A percentile compares a stretch with the other conserved stretches of the same genome.
phyloP scores from a whole-genome alignment of 1,140 invertebrate genomes.

The Drosophila sucinea region DNA sequence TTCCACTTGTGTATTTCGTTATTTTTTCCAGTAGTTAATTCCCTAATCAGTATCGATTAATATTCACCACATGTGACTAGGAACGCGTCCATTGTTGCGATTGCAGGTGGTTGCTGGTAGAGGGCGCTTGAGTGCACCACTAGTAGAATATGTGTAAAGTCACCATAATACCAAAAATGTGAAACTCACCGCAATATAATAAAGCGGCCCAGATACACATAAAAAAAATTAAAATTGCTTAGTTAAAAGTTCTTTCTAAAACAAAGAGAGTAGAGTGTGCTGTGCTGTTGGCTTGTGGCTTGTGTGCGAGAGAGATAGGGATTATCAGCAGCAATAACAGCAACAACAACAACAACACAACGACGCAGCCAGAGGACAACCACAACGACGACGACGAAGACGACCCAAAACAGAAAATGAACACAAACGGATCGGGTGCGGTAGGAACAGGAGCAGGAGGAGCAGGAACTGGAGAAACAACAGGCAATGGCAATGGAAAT shows the following conservation, averaged over 20 bases:
- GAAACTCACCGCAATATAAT: constrained; percentile 2
- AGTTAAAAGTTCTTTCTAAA: constrained; percentile 20
- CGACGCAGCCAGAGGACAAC: constrained; percentile 37
- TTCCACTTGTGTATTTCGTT: no score
- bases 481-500: constrained; percentile 43
- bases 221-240: constrained; percentile 26
- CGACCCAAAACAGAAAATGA: constrained; percentile 60
- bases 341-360: constrained; percentile 39
- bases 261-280: constrained; percentile 23
- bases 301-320: constrained; percentile 15
- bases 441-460: constrained; percentile 26
- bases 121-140: background rate
- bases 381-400: constrained; percentile 54
- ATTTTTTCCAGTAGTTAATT: no score
- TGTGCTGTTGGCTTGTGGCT: constrained; percentile 13
- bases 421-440: constrained; percentile 50
- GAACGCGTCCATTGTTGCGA: background rate
- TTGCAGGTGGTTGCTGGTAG: background rate
- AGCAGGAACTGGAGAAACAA: constrained; percentile 41
- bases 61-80: no score
- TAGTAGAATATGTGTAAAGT: background rate
- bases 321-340: constrained; percentile 19
- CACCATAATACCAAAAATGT: background rate
- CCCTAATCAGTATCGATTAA: no score
- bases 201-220: constrained; percentile 25